Base-by-base conservation (phyloP, 2,888 invertebrate species). In the Sinelater perroti region DNA sequence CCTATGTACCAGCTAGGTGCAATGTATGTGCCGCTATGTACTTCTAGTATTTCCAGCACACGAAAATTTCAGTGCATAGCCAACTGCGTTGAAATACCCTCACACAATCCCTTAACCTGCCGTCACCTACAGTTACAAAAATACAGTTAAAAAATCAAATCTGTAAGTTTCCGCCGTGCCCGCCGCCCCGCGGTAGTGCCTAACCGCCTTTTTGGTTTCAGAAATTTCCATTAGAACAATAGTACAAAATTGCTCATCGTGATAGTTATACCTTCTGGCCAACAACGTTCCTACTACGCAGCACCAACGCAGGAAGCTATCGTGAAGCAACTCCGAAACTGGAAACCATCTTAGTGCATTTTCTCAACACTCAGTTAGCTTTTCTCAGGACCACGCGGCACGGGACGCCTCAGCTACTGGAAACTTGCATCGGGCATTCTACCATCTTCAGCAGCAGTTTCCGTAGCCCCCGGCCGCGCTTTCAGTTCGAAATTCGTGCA, bases 11-110 rank as follows among this genome's bases (percentile, higher is more conserved):
- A 11, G 54, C 17, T 60, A 56, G 50, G 51, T 60, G 60, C 55
- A 55, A 60, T 55, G 45, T 50, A 60, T 60, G 28, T 59, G 56
- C 59, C 36, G 13, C 65, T 67, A 70, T 70, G 65, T 70, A 71
- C 68, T 61, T 54, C 52, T 51, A 57, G 50, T 56, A 60, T 56
- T 60, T 60, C 60, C 36, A 46, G 28, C 50, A 72, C 69, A 66
- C 72, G 71, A 75, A 77, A 77, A 74, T 76, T 76, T 77, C 76
- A 78, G 78, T 78, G 75, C 75, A 76, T 77, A 77, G 78, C 77
- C 73, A 74, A 76, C 78, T 78, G 78, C 78, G 77, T 77, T 71
- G 74, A 67, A 75, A 74, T 70, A 72, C 75, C 77, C 72, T 72
- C 72, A 73, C 74, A 75, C 74, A 75, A 69, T 73, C 74, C 76